Percentiles rank a stretch among this genome's conserved stretches.
These are phyloP conservation scores for Sycobia sp. DNA, from an alignment of 1,140 invertebrate genomes.

Conservation along the genomic window DNA sequence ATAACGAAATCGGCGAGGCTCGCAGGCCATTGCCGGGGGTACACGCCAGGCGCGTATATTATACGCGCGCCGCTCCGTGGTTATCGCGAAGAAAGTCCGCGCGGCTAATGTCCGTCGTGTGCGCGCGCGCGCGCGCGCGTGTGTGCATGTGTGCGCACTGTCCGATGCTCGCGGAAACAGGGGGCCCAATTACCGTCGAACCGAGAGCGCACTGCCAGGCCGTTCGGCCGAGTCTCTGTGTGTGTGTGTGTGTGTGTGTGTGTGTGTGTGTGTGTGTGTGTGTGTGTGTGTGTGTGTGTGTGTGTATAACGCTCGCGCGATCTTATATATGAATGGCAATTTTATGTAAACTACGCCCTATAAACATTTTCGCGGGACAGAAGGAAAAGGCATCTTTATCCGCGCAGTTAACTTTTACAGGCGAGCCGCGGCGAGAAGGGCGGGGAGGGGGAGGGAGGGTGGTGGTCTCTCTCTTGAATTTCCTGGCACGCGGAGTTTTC, in stretches of 20 bases:
- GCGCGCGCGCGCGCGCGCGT: background rate
- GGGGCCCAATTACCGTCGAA: slow-evolving; percentile 26
- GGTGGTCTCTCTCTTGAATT: no score
- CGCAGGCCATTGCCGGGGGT: slow-evolving; percentile 11
- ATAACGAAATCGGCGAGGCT: slow-evolving; percentile 31
- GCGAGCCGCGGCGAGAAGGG: no score
- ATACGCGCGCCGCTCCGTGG: no score
- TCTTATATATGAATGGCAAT: slow-evolving; percentile 19
- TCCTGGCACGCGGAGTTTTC: no score
- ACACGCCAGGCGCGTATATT: no score
- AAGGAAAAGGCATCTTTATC: slow-evolving; percentile 20
- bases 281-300: no score
- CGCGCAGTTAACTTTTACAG: slow-evolving; percentile 26
- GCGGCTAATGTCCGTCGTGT: background rate
- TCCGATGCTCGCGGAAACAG: background rate
- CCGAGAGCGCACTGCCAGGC: background rate
- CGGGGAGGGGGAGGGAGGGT: no score
- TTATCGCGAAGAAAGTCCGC: slow-evolving; percentile 26
- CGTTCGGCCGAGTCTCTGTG: no score
- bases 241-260: no score
- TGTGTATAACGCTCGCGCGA: no score
- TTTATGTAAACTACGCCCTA: slow-evolving; percentile 25
- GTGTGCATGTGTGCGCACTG: no score
- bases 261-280: no score
- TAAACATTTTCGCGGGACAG: slow-evolving; percentile 5